Base-by-base conservation (phyloP, 2,888 invertebrate species). In the Andrena camellia region DNA sequence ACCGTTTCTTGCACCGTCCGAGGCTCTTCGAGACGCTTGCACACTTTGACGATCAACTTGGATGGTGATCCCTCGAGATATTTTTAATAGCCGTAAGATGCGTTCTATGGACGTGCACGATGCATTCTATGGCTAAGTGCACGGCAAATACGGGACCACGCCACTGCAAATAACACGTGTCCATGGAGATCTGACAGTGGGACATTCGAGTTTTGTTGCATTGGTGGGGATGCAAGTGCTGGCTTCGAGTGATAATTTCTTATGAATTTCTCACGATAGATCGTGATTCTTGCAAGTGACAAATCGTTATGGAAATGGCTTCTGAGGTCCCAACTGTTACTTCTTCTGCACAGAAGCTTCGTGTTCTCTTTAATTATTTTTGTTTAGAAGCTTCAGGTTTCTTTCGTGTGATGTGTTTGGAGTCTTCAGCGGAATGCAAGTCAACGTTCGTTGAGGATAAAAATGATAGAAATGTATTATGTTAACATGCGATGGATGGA, bases 91-190 rank as follows among this genome's bases (percentile, higher is more conserved):
- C 42, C 4, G 17, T 5, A 17, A 42, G 20, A 57, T 4, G 23
- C 23, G 57, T 26, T 57, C 23, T 2, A 23, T 57, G 57, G 57
- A 57, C 20, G 31, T 23, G 0, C 8, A 13, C 23, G 60, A 23
- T 50, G 33, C 52, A 66, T 35, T 64, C 64, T 10, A 10, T n/a
- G 4, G 69, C 50, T 6, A 69, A 79, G 79, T 79, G 76, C 64
- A 79, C 13, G 20, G 76, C 57, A 79, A 79, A 79, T 52, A 69
- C 6, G 50, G 2, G 5, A 29, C 6, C 50, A 67, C 17, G 42
- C 42, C 13, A 78, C 23, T 31, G 78, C 23, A 68, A 78, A 74
- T 62, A 72, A 6, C 13, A 3, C 13, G 29, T 17, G 29, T 17
- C n/a, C 29, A 59, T 4, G 33, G 29, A 23, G 60, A 33, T 59